phyloP scores from a whole-genome alignment of 2,888 invertebrate genomes.

The Tenodera sinensis region DNA sequence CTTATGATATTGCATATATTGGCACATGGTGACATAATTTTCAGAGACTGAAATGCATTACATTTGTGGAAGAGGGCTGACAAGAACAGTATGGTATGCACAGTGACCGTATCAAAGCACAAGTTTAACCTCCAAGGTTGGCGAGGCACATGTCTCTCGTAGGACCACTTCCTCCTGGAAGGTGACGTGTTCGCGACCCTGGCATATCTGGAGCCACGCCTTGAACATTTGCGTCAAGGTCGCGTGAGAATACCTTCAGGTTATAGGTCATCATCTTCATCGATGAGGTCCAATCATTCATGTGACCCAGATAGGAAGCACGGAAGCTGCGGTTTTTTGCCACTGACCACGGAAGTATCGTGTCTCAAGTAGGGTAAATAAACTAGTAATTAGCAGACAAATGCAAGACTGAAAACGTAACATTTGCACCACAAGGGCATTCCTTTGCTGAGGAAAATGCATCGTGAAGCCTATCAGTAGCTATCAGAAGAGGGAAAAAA shows the following conservation, averaged over 20 bases:
- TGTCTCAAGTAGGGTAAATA: background rate
- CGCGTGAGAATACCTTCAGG: background rate
- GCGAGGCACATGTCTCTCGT: background rate
- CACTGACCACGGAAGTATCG: background rate
- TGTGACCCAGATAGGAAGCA: background rate
- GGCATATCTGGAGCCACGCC: background rate
- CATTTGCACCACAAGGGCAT: background rate
- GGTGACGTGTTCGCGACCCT: background rate
- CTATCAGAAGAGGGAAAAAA: background rate
- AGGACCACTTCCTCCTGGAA: background rate
- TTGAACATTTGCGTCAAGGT: background rate
- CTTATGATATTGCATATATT: too few species aligned
- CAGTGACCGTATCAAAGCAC: background rate
- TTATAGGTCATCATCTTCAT: background rate
- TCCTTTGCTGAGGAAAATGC: background rate
- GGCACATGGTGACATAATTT: too few species aligned
- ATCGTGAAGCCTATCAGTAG: background rate
- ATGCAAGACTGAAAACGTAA: background rate
- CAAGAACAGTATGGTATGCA: background rate
- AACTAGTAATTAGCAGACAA: background rate
- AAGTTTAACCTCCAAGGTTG: background rate
- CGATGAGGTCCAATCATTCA: background rate
- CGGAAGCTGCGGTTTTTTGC: background rate
- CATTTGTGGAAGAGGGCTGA: too few species aligned
- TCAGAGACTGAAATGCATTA: too few species aligned